Percentiles rank a stretch among this genome's conserved stretches.
These are phyloP conservation scores for Watersipora subatra DNA, from an alignment of 1,140 invertebrate genomes.

Conservation along the genomic window DNA sequence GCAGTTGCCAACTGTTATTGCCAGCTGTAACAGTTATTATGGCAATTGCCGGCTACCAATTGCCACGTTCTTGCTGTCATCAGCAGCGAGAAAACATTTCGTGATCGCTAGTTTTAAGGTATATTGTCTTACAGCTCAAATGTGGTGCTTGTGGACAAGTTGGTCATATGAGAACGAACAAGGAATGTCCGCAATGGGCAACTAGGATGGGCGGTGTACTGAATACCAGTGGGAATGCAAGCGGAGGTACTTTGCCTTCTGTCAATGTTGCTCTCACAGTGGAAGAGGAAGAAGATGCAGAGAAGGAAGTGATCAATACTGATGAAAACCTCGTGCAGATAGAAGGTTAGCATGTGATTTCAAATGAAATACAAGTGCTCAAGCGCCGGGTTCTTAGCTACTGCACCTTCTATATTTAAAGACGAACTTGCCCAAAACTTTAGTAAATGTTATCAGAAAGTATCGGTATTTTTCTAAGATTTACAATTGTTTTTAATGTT, in stretches of 20 bases:
- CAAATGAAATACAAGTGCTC: no score
- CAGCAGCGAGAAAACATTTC: no score
- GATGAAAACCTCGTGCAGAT: conserved; percentile 16
- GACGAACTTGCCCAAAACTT: no score
- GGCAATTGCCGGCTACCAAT: background rate
- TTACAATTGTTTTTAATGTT: no score
- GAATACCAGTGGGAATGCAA: background rate
- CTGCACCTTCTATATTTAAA: no score
- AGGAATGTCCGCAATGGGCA: conserved; percentile 61
- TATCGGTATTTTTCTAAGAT: no score
- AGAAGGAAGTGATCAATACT: conserved; percentile 38
- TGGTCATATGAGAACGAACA: conserved; percentile 80
- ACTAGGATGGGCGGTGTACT: background rate
- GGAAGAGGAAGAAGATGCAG: conserved; percentile 46
- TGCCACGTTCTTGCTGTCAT: background rate
- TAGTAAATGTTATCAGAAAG: no score
- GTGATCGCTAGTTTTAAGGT: background rate
- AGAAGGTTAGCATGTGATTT: no score
- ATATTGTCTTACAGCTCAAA: conserved; percentile 47
- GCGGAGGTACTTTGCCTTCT: background rate
- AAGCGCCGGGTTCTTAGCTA: no score
- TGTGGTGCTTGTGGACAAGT: conserved; percentile 90
- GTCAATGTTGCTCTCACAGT: background rate
- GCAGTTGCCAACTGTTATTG: no score
- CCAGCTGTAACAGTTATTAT: conserved; percentile 6